Percentiles rank a stretch among this genome's conserved stretches.
Evolutionary conservation across 2,797 vertebrate species (phyloP).

Genomic region (Muscicapa striata): DNA sequence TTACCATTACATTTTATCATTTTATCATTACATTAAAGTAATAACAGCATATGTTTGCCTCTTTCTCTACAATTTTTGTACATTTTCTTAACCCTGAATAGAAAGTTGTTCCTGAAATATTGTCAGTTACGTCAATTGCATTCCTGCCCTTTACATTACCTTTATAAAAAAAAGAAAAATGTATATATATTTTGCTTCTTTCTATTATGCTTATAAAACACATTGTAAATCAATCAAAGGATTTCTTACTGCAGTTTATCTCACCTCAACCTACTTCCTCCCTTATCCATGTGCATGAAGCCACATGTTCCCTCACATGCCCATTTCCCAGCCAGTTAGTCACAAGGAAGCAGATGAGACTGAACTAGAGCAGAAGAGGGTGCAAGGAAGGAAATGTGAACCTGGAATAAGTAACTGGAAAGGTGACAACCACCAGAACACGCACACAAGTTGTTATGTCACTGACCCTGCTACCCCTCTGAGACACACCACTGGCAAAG

Average conservation of each 20-base stretch:
- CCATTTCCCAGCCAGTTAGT: background rate
- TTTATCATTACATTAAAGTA: too few species aligned
- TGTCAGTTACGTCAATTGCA: background rate
- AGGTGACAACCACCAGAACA: background rate
- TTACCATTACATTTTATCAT: background rate
- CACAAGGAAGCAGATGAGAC: background rate
- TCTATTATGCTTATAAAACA: background rate
- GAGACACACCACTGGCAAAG: background rate
- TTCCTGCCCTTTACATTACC: background rate
- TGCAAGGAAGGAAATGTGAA: background rate
- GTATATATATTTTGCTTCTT: background rate
- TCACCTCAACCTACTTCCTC: background rate
- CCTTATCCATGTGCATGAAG: background rate
- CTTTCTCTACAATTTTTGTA: background rate
- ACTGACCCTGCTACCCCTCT: background rate
- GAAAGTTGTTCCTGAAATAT: background rate
- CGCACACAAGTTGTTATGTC: background rate
- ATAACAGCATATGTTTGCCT: background rate
- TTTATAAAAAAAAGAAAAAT: background rate
- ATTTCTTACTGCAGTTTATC: background rate
- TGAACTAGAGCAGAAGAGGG: background rate
- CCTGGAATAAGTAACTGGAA: background rate
- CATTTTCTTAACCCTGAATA: background rate
- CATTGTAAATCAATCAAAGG: background rate
- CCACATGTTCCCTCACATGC: fast-evolving